Conservation (phyloP, 1,140 invertebrate species). For the Ganaspis sp. region DNA sequence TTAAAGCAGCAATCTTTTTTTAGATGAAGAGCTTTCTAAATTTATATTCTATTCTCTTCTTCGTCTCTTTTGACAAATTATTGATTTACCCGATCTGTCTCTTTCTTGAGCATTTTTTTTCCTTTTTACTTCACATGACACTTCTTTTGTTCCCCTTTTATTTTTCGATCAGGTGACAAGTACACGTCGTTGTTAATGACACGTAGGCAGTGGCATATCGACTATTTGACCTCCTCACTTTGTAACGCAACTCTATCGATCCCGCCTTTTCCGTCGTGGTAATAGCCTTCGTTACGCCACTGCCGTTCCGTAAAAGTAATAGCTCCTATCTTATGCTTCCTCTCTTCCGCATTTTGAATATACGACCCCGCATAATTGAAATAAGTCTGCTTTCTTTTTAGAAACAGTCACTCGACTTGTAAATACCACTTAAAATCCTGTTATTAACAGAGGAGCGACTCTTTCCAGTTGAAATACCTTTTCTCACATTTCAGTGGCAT, state of each 20-base stretch:
- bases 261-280: constrained; percentile 59
- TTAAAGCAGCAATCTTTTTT: too few relatives aligned
- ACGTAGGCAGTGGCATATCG: constrained; percentile 56
- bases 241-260: constrained; percentile 60
- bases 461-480: background rate
- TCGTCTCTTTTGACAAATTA: too few relatives aligned
- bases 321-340: constrained; percentile 54
- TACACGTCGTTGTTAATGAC: constrained; percentile 57
- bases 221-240: constrained; percentile 59
- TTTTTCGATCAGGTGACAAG: constrained; percentile 52
- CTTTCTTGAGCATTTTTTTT: background rate
- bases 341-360: constrained; percentile 57
- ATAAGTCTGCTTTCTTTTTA: background rate
- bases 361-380: background rate
- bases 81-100: background rate
- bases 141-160: background rate
- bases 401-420: background rate
- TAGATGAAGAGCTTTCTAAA: too few relatives aligned
- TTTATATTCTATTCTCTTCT: too few relatives aligned
- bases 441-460: background rate
- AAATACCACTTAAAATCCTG: background rate
- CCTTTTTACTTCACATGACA: background rate
- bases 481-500: background rate
- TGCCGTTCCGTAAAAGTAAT: constrained; percentile 56
- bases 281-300: constrained; percentile 60